Evolutionary conservation across 1,140 invertebrate genomes (phyloP), one percentile per base, ranked within the genome.

Genomic region (Parapsyche elsis): DNA sequence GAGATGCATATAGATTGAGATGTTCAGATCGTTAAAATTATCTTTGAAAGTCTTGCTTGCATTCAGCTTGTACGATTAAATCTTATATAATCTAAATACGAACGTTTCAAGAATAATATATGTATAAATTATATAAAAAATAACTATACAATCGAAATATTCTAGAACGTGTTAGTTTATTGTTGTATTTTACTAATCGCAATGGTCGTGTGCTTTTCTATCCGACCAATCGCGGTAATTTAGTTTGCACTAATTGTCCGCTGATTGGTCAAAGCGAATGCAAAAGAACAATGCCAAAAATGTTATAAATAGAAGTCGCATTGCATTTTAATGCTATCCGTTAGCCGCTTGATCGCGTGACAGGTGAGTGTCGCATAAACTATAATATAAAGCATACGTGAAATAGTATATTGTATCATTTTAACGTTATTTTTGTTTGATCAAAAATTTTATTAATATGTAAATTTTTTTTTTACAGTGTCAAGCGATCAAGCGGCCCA

Each of bases 331-430:
- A n/a, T 26, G 38, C 80, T 57, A 16, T 59, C 71, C 79, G 77
- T 76, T 79, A 16, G 49, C 81, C 76, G 81, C 79, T 79, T 71
- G 81, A 57, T 79, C 79, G 76, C 81, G 57, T 70, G 71, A 74
- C 61, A 30, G 78, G 81, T 83, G 57, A 82, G 81, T 78, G 30
- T 9, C 19, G 9, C 61, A 5, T 19, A 46, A 7, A 46, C 5
- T 46, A 46, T 46, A 46, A 46, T 46, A 46, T 46, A 46, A 7
- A 46, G 5, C 12, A 46, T 46, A 7, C 45, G 5, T 46, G 12
- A 5, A 46, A 46, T 46, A 46, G 5, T 46, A 46, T n/a, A n/a
- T n/a, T n/a, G n/a, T n/a, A n/a, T n/a, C n/a, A n/a, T n/a, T n/a
- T n/a, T n/a, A n/a, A n/a, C n/a, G n/a, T n/a, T n/a, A n/a, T n/a